These are phyloP conservation scores for Menura novaehollandiae DNA, from an alignment of 2,113 vertebrate genomes.

Conservation along the genomic window DNA sequence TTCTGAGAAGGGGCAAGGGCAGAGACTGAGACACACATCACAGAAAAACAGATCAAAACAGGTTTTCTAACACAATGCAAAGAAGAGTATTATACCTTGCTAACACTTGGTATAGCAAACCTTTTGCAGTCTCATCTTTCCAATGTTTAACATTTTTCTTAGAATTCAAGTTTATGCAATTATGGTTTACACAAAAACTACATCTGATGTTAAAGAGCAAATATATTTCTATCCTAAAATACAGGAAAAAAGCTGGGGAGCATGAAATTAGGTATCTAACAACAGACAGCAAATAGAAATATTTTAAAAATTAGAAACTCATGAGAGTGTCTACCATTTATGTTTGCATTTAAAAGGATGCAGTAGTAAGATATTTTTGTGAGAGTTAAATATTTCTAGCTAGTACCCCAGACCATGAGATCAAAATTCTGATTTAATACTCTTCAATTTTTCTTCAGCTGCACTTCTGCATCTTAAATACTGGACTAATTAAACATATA, in stretches of 20 bases:
- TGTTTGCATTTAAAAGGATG: neutral
- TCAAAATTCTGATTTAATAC: neutral
- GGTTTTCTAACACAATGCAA: neutral
- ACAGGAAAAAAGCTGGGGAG: rapidly evolving
- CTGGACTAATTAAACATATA: neutral
- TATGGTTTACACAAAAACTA: neutral
- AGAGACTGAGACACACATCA: neutral
- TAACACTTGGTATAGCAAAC: neutral
- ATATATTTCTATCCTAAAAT: neutral
- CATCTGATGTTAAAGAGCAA: neutral
- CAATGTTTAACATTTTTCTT: neutral
- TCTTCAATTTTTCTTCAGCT: neutral
- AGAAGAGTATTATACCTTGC: neutral
- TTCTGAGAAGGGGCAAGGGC: neutral
- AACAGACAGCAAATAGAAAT: neutral
- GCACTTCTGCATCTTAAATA: neutral
- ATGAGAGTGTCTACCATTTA: neutral
- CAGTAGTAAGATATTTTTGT: neutral
- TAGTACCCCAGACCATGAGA: neutral
- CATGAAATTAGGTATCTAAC: neutral
- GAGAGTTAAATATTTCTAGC: neutral
- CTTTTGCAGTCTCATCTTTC: neutral
- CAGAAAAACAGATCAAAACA: neutral
- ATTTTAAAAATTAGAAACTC: neutral
- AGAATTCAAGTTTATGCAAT: neutral